Conservation (phyloP, 2,888 invertebrate species). For the Nasonia oneida region DNA sequence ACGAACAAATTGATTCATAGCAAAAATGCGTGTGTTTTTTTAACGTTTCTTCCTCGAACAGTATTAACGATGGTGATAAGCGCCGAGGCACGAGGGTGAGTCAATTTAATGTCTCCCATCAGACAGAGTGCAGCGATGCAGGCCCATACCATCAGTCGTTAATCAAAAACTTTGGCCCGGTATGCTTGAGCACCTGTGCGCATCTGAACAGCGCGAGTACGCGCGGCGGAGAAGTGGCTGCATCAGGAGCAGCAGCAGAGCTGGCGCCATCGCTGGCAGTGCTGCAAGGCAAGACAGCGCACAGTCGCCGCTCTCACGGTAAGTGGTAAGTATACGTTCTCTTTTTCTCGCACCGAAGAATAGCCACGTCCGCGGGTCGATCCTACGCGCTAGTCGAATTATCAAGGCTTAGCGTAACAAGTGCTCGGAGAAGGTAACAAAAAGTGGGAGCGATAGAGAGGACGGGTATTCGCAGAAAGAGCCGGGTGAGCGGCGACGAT, state of each 20-base stretch:
- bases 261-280: conserved; percentile 59
- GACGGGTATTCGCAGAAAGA: background rate
- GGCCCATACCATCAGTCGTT: conserved; percentile 18
- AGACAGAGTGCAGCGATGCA: background rate
- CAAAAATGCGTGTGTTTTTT: background rate
- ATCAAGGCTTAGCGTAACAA: background rate
- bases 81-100: background rate
- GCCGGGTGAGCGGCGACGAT: background rate
- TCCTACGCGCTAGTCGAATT: background rate
- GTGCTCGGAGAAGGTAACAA: background rate
- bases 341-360: background rate
- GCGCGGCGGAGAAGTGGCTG: background rate
- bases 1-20: conserved; percentile 21
- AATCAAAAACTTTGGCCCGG: conserved; percentile 34
- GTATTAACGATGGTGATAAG: background rate
- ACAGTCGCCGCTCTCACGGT: conserved; percentile 51
- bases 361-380: too few species aligned
- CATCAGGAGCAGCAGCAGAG: background rate
- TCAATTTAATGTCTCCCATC: background rate
- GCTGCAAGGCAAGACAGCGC: conserved; percentile 25
- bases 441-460: background rate
- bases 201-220: background rate
- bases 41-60: background rate
- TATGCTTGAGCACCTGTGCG: background rate
- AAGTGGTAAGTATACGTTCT: conserved; percentile 1